Conservation (phyloP, 2,888 invertebrate species). For the Drosophila pseudotalamancana region DNA sequence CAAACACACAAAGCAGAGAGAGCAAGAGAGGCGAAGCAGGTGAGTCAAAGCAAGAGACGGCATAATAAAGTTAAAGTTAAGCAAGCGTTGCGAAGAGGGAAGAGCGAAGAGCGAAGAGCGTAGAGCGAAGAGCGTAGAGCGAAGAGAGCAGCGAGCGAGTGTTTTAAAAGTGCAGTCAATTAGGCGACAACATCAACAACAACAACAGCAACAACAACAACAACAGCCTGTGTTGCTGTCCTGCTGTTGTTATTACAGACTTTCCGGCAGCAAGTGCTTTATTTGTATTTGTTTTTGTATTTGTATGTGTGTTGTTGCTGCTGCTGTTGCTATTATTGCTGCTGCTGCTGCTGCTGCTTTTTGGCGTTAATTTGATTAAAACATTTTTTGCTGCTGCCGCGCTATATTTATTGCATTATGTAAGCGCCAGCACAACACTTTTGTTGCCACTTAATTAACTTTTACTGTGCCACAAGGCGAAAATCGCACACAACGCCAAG, state of each 20-base stretch:
- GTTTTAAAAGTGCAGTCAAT: conserved; percentile 51
- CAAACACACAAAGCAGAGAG: conserved; percentile 23
- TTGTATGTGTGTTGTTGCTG: not conserved
- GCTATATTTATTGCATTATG: conserved; percentile 45
- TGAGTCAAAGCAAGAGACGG: conserved; percentile 29
- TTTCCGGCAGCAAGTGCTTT: conserved; percentile 26
- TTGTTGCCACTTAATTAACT: conserved; percentile 57
- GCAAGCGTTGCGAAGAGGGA: conserved; percentile 28
- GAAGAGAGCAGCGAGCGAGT: not conserved
- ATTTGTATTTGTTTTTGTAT: not conserved
- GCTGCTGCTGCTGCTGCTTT: conserved; percentile 8
- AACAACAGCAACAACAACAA: conserved; percentile 8
- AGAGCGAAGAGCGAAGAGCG: not conserved
- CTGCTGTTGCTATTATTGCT: conserved; percentile 3
- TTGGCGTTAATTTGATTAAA: conserved; percentile 44
- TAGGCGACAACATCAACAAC: conserved; percentile 22
- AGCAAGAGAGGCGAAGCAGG: conserved; percentile 26
- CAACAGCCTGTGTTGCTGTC: conserved; percentile 24
- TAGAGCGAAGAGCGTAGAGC: not conserved
- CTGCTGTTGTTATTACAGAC: conserved; percentile 25
- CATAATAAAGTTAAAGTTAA: conserved; percentile 51
- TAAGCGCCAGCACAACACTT: conserved; percentile 44
- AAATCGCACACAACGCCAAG: not conserved
- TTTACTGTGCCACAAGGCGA: conserved; percentile 40
- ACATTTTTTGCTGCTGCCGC: conserved; percentile 3